A percentile compares a stretch with the other conserved stretches of the same genome.
Evolutionary conservation across 2,888 invertebrate species (phyloP).

Genomic region (Drosophila bunnanda): DNA sequence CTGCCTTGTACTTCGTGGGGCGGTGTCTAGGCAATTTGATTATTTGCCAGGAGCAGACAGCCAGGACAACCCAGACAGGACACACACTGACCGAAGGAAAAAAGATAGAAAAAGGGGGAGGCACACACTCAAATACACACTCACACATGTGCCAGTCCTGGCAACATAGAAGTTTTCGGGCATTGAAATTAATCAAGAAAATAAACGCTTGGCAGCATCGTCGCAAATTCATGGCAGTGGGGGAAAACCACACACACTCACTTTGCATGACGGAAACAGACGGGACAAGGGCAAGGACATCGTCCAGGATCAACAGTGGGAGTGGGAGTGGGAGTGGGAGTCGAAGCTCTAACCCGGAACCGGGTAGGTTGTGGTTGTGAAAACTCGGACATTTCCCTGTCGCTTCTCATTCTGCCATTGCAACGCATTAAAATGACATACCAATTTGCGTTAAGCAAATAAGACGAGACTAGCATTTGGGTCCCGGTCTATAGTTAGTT

Average conservation of each 20-base stretch:
- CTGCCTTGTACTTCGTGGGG: slow-evolving; percentile 33
- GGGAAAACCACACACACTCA: slow-evolving; percentile 48
- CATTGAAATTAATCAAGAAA: slow-evolving; percentile 79
- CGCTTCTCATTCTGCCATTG: slow-evolving; percentile 56
- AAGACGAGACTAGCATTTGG: slow-evolving; percentile 66
- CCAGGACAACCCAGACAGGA: slow-evolving; percentile 33
- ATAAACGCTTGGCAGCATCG: slow-evolving; percentile 78
- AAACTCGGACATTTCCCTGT: slow-evolving; percentile 41
- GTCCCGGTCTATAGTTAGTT: slow-evolving; percentile 13
- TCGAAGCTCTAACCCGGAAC: slow-evolving; percentile 40
- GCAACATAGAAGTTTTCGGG: slow-evolving; percentile 66
- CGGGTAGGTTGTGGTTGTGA: slow-evolving; percentile 46
- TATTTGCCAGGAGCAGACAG: slow-evolving; percentile 75
- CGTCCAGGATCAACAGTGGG: slow-evolving; percentile 8
- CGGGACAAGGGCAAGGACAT: slow-evolving; percentile 36
- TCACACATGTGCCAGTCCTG: slow-evolving; percentile 22
- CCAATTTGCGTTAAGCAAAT: slow-evolving; percentile 80
- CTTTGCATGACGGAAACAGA: slow-evolving; percentile 70
- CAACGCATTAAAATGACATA: slow-evolving; percentile 79
- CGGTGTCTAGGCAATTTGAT: slow-evolving; percentile 76
- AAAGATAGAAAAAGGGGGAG: slow-evolving; percentile 15
- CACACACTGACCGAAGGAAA: slow-evolving; percentile 17
- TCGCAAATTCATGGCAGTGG: slow-evolving; percentile 25
- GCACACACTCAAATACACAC: slow-evolving; percentile 23
- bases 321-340: not conserved